These are phyloP conservation scores for Calyptomena viridis DNA, from an alignment of 2,113 vertebrate genomes.

Conservation along the genomic window DNA sequence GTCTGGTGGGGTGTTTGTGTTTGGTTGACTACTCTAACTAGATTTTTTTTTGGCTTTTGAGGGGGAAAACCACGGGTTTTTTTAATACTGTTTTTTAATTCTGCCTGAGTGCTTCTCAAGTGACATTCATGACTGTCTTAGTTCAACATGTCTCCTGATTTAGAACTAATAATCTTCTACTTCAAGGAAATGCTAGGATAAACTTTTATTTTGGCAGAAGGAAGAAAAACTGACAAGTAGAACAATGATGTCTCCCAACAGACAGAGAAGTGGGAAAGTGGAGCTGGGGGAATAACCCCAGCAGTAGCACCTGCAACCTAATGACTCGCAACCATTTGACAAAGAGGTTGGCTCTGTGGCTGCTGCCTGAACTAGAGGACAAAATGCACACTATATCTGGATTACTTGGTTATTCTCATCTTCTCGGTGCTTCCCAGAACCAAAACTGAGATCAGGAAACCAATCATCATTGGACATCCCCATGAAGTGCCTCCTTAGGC, in stretches of 20 bases:
- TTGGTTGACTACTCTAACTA: not conserved
- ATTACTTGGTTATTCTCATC: not conserved
- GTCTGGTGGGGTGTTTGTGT: not conserved
- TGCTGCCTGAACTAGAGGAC: not conserved
- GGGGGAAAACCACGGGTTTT: rapidly evolving
- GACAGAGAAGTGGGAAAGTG: not conserved
- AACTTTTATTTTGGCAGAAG: not conserved
- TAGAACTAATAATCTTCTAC: not conserved
- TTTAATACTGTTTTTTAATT: not conserved
- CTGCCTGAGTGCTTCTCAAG: not conserved
- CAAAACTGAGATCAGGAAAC: not conserved
- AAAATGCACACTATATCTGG: not conserved
- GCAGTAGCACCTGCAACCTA: not conserved
- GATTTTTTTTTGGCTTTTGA: not conserved
- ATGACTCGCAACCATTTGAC: not conserved
- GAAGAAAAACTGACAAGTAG: not conserved
- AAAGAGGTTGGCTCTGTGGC: not conserved
- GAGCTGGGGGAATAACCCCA: not conserved
- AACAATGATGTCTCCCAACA: not conserved
- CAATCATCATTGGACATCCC: too few species aligned
- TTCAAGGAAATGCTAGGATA: not conserved
- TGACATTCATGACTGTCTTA: not conserved
- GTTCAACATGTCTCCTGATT: not conserved
- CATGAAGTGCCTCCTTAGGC: not conserved
- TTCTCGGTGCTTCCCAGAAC: rapidly evolving